Percentiles rank a stretch among this genome's conserved stretches.
Conservation (phyloP, 2,888 invertebrate genomes). For the Leptinotarsa tumamoca region DNA sequence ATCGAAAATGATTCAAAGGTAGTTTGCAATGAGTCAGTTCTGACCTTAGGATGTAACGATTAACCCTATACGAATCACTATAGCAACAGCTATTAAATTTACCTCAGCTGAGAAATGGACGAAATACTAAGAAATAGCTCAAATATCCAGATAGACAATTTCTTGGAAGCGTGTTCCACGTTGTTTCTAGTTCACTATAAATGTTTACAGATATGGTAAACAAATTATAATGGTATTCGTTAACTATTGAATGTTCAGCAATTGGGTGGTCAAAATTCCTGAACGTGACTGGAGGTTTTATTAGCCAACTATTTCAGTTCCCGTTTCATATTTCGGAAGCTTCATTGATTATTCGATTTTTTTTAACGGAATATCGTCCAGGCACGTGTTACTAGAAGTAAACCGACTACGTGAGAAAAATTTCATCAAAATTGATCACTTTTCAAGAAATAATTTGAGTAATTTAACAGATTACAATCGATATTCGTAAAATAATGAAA, state of each 20-base stretch:
- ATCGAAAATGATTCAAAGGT: constrained; percentile 18
- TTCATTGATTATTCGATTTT: no score
- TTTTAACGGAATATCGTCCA: no score
- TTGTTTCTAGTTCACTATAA: background rate
- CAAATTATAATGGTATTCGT: constrained; percentile 7
- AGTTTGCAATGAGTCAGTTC: constrained; percentile 7
- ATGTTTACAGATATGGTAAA: background rate
- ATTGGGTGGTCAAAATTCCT: constrained; percentile 1
- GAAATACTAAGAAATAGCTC: background rate
- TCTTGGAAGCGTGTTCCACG: background rate
- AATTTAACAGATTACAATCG: no score
- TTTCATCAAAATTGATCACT: no score
- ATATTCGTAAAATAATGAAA: no score
- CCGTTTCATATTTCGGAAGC: no score
- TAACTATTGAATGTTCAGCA: background rate
- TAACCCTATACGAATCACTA: constrained; percentile 8
- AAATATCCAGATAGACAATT: background rate
- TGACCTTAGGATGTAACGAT: constrained; percentile 14
- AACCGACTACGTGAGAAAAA: no score
- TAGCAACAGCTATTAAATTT: background rate
- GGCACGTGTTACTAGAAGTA: no score
- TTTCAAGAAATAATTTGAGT: no score
- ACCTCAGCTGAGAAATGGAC: background rate
- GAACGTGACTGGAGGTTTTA: background rate
- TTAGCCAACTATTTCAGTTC: background rate